Conservation (phyloP, 2,888 invertebrate genomes). For the Himalopsyche japonica region DNA sequence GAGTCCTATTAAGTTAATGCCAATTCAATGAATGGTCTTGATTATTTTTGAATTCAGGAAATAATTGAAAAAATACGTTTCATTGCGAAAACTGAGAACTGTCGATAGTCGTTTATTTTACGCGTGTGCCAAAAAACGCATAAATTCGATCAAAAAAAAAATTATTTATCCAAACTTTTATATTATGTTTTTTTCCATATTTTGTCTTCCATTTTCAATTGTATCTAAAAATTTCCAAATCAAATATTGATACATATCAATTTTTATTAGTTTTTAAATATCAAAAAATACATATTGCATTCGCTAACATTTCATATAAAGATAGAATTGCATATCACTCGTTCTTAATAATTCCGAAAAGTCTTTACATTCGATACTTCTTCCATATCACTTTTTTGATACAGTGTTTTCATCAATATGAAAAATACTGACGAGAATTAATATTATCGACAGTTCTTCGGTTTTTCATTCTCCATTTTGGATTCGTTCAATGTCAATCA, state of each 20-base stretch:
- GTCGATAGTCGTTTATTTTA: no score
- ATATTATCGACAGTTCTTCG: neutral
- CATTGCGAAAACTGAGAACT: no score
- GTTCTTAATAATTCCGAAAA: neutral
- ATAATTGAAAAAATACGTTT: no score
- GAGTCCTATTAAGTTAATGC: no score
- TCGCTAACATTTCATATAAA: neutral
- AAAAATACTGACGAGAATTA: no score
- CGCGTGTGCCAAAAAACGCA: no score
- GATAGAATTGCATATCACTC: neutral
- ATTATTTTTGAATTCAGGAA: no score
- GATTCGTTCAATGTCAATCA: neutral
- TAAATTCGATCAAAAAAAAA: no score
- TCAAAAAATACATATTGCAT: neutral
- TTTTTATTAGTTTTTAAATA: neutral
- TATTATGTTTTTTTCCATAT: neutral
- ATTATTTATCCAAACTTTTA: no score
- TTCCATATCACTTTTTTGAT: neutral
- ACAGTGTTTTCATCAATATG: no score
- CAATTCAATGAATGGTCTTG: no score
- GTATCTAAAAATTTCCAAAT: neutral
- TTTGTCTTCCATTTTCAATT: neutral
- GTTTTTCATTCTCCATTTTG: neutral
- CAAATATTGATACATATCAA: neutral
- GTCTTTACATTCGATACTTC: neutral